Conservation (phyloP, 2,888 invertebrate genomes). For the Coecobrya sp. region DNA sequence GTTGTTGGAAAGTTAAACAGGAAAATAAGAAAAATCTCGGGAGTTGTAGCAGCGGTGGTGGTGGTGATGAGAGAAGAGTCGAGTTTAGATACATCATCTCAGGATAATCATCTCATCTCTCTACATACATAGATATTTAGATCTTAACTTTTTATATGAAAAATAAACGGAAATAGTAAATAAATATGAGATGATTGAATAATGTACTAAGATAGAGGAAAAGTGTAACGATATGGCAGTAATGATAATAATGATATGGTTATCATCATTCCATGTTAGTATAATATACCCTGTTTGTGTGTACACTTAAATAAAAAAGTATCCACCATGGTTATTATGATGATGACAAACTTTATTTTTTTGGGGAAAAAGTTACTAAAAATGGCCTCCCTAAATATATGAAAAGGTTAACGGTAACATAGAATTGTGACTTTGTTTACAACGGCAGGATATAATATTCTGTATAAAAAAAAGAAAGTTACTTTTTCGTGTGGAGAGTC, state of each 20-base stretch:
- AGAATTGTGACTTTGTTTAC: constrained; percentile 48
- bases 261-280: background rate
- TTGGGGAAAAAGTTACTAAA: background rate
- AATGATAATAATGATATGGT: background rate
- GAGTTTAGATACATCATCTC: background rate
- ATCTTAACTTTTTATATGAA: too few relatives aligned
- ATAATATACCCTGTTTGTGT: too few relatives aligned
- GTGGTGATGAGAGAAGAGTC: background rate
- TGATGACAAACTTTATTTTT: background rate
- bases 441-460: background rate
- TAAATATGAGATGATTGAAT: constrained; percentile 52
- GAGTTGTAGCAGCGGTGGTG: background rate
- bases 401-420: background rate
- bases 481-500: background rate
- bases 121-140: too few relatives aligned
- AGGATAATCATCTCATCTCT: too few relatives aligned
- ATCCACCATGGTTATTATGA: too few relatives aligned
- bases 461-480: background rate
- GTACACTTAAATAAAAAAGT: too few relatives aligned
- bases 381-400: background rate
- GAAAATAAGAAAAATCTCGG: constrained; percentile 32
- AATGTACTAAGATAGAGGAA: constrained; percentile 34
- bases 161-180: background rate
- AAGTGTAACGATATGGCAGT: background rate
- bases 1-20: constrained; percentile 44